Base-by-base conservation (phyloP, 2,888 invertebrate genomes). In the Tanytarsus gracilentus region DNA sequence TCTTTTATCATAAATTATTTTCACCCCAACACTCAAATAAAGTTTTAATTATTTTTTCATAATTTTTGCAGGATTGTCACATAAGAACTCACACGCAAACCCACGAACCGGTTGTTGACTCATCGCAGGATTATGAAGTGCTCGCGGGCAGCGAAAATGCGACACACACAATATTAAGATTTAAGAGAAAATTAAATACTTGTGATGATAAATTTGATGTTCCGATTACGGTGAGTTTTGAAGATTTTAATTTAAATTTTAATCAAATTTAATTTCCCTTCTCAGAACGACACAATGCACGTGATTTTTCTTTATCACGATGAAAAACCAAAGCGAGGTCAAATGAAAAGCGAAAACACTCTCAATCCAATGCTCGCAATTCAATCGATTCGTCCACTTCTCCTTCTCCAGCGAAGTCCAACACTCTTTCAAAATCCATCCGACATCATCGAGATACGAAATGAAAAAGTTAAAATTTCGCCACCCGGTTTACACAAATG, bases 81-180 rank as follows among this genome's bases (percentile, higher is more conserved):
- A 83, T 88, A 62, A 81, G 83, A 64, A 53, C 33, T 16, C 36
- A 53, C 26, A 53, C 25, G 66, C 27, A 50, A 8, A 75, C 78
- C 64, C 80, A 81, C 66, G 85, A 86, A 65, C 85, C 84, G 61
- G 77, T 80, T 70, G 79, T 84, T 69, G 91, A 91, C 74, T 82
- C 85, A 63, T 85, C 86, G 62, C 89, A 89, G 75, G 88, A 90
- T 75, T 89, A 89, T 72, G 84, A 86, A 71, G 78, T 91, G 65
- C 81, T 90, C 69, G 79, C 86, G 53, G 90, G 88, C 16, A 86
- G 85, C 70, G 88, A 90, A 77, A 91, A 91, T 70, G 81, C 79
- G 67, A 91, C 90, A 9, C 90, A 91, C 74, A 89, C 90, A 3
- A 86, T 88, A 1, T 78, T 91, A 18, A 81, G 88, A 69, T 90